Percentiles rank a stretch among this genome's conserved stretches.
Evolutionary conservation across 1,140 invertebrate species (phyloP).

Genomic region (Drosophila kanapiae): DNA sequence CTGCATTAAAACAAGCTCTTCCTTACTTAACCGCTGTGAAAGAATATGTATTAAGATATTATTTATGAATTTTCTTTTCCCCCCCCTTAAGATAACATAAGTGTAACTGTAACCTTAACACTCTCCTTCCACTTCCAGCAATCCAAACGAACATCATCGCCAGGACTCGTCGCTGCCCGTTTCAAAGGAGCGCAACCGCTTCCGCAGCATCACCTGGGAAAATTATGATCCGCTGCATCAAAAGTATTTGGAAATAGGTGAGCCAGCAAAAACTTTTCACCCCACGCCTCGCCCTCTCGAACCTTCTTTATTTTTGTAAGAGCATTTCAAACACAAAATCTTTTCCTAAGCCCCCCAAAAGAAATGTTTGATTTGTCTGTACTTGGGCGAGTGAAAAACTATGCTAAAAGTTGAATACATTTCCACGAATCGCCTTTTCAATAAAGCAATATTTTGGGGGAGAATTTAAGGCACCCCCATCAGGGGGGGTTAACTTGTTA

Average conservation of each 20-base stretch:
- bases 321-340: slow-evolving; percentile 19
- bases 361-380: slow-evolving; percentile 22
- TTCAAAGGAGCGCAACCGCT: slow-evolving; percentile 93
- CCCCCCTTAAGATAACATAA: background rate
- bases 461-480: background rate
- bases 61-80: background rate
- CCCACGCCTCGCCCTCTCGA: background rate
- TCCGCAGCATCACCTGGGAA: slow-evolving; percentile 94
- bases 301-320: slow-evolving; percentile 15
- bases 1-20: background rate
- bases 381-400: background rate
- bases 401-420: slow-evolving; percentile 22
- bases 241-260: slow-evolving; percentile 96
- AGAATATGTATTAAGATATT: background rate
- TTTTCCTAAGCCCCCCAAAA: slow-evolving; percentile 13
- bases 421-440: background rate
- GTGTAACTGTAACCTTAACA: background rate
- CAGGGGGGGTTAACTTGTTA: slow-evolving; percentile 15
- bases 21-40: background rate
- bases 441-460: background rate
- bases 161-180: slow-evolving; percentile 90
- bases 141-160: slow-evolving; percentile 94
- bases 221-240: slow-evolving; percentile 95
- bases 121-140: slow-evolving; percentile 87
- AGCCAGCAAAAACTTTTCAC: slow-evolving; percentile 80